Percentiles rank a stretch among this genome's conserved stretches.
phyloP scores from a whole-genome alignment of 2,797 vertebrate species.

The Spondyliosoma cantharus region DNA sequence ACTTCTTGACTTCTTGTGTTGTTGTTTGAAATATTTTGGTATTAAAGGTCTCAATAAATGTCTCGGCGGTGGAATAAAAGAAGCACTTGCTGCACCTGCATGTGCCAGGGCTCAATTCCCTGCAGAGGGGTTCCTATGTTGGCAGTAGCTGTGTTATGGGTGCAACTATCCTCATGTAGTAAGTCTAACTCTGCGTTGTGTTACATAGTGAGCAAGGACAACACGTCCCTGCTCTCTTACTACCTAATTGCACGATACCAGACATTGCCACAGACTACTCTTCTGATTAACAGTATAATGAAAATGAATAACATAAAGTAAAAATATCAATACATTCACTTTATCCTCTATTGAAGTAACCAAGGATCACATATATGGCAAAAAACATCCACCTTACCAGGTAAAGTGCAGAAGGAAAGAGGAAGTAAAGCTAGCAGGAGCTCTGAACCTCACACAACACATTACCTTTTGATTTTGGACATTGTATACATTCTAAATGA shows the following conservation, averaged over 20 bases:
- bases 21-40: conserved; percentile 7
- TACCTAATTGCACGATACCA: neutral
- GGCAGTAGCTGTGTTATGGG: neutral
- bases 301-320: neutral
- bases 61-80: conserved; percentile 1
- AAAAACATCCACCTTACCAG: too few relatives aligned
- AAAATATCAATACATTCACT: neutral
- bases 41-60: conserved; percentile 9
- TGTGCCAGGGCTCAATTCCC: conserved; percentile 3
- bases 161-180: neutral
- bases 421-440: too few relatives aligned
- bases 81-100: conserved; percentile 1
- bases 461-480: neutral
- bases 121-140: neutral
- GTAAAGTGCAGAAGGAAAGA: too few relatives aligned
- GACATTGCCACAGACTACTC: neutral
- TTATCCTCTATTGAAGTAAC: neutral
- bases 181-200: neutral
- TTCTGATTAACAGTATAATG: neutral
- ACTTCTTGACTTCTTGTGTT: neutral
- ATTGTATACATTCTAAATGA: neutral
- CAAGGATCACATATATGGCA: too few relatives aligned
- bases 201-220: neutral
- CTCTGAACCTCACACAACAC: too few relatives aligned
- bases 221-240: neutral